phyloP scores from a whole-genome alignment of 2,888 invertebrate species.

The Saturnia japonica region DNA sequence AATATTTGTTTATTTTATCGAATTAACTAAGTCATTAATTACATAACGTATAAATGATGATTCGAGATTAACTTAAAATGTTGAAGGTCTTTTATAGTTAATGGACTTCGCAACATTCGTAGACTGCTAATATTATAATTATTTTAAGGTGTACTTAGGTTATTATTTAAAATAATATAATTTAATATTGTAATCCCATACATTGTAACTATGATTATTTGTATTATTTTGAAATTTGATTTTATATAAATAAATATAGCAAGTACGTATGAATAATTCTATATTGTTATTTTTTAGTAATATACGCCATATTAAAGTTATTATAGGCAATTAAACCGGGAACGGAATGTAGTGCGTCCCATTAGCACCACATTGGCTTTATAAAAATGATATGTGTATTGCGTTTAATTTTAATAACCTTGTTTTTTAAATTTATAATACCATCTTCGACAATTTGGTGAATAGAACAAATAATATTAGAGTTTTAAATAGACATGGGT shows the following conservation, averaged over 20 bases:
- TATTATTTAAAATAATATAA: constrained; percentile 15
- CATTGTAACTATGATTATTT: constrained; percentile 14
- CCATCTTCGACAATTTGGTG: no score
- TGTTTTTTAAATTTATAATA: no score
- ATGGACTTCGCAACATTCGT: neutral
- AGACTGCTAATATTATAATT: constrained; percentile 18
- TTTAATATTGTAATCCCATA: constrained; percentile 1
- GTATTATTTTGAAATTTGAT: constrained; percentile 4
- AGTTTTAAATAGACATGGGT: no score
- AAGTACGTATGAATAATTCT: neutral
- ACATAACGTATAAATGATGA: neutral
- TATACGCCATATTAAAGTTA: constrained; percentile 16
- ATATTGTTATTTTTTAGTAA: constrained; percentile 10
- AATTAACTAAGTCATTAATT: neutral
- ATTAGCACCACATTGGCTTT: neutral
- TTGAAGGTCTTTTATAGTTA: neutral
- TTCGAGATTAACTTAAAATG: neutral
- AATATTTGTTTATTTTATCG: neutral
- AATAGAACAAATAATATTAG: no score
- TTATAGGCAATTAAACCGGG: neutral
- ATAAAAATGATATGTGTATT: neutral
- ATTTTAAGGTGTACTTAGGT: constrained; percentile 19
- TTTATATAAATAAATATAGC: neutral
- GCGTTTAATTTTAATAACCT: neutral
- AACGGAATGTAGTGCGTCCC: neutral